Conservation (phyloP, 2,888 invertebrate genomes). For the Drosophila seclusa region DNA sequence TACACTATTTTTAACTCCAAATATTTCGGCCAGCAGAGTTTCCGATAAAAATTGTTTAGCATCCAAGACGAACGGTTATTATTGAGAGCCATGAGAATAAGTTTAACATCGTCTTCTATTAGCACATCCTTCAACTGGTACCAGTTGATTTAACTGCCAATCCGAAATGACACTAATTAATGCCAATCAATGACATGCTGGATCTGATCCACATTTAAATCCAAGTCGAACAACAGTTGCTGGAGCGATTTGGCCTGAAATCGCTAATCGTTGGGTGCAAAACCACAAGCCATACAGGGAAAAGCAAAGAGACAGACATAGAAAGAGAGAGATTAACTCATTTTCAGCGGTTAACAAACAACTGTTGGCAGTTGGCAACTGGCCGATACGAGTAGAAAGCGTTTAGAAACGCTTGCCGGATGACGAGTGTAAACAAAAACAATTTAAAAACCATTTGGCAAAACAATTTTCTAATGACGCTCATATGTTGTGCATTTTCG, state of each 20-base stretch:
- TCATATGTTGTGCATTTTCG: conserved; percentile 74
- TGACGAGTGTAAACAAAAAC: conserved; percentile 73
- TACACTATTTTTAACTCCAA: background rate
- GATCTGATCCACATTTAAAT: conserved; percentile 21
- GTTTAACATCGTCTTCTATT: conserved; percentile 55
- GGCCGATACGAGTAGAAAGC: conserved; percentile 60
- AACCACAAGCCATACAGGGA: conserved; percentile 53
- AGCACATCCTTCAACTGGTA: conserved; percentile 75
- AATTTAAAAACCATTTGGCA: conserved; percentile 82
- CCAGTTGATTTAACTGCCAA: conserved; percentile 58
- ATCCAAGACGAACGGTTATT: conserved; percentile 31
- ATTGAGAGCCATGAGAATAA: conserved; percentile 43
- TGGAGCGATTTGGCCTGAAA: conserved; percentile 61
- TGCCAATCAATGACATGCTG: conserved; percentile 61
- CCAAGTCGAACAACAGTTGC: conserved; percentile 59
- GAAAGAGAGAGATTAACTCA: conserved; percentile 58
- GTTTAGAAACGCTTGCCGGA: conserved; percentile 59
- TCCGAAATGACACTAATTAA: conserved; percentile 55
- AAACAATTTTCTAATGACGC: conserved; percentile 81
- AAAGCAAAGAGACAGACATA: background rate
- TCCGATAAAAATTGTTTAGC: conserved; percentile 54
- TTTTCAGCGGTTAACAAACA: conserved; percentile 63
- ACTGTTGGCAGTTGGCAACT: conserved; percentile 62
- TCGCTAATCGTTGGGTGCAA: conserved; percentile 49
- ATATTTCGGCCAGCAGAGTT: conserved; percentile 1